Evolutionary conservation across 2,888 invertebrate species (phyloP).

Genomic region (Mesorhabditis belari): DNA sequence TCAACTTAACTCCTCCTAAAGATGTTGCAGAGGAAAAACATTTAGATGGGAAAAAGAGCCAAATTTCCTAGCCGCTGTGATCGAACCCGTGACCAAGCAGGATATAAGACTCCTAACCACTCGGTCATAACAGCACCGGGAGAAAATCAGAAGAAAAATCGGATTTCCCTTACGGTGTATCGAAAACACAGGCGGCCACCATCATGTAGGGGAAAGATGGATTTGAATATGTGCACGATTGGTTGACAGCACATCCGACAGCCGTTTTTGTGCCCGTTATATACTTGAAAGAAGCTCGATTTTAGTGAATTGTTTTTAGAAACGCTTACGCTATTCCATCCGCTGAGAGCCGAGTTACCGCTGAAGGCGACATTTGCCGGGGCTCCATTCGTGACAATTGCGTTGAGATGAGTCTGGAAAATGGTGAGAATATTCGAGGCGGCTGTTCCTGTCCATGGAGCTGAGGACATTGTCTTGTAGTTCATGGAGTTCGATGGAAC

Average conservation of each 20-base stretch:
- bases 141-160: too few species aligned
- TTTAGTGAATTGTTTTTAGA: neutral
- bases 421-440: neutral
- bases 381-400: too few species aligned
- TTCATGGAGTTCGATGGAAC: too few species aligned
- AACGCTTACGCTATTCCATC: neutral
- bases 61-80: too few species aligned
- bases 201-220: neutral
- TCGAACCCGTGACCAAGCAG: too few species aligned
- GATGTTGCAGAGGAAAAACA: too few species aligned
- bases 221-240: neutral
- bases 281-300: neutral
- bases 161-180: neutral
- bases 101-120: too few species aligned
- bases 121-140: too few species aligned
- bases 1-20: too few species aligned
- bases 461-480: neutral
- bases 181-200: neutral
- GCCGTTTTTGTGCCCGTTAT: neutral
- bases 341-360: neutral
- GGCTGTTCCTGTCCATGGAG: neutral
- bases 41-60: too few species aligned
- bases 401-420: neutral
- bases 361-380: neutral
- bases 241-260: neutral